Evolutionary conservation across 2,888 invertebrate species (phyloP).

Genomic region (Drosophila fulvimacula): DNA sequence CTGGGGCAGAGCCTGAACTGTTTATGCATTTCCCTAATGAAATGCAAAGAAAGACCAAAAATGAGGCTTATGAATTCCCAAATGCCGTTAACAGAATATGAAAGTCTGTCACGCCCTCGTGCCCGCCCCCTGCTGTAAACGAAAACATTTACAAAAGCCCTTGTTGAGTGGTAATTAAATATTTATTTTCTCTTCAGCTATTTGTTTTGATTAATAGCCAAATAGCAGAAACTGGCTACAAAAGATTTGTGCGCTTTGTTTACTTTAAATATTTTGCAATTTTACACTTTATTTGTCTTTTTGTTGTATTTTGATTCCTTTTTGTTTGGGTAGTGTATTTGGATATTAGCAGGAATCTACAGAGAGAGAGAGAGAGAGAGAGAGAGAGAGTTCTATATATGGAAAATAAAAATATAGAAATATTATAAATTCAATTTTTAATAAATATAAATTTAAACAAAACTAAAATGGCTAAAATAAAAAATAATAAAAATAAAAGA

Average conservation of each 20-base stretch:
- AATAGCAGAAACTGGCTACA: conserved; percentile 6
- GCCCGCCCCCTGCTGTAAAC: conserved; percentile 11
- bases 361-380: background rate
- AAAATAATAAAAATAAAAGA: too few relatives aligned
- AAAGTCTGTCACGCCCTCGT: conserved; percentile 9
- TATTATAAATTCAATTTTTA: background rate
- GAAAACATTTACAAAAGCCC: conserved; percentile 53
- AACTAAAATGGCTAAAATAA: too few relatives aligned
- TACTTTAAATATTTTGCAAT: conserved; percentile 48
- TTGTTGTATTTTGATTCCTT: background rate
- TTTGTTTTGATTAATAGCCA: conserved; percentile 70
- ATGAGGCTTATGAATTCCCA: conserved; percentile 32
- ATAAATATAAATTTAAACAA: background rate
- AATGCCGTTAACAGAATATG: conserved; percentile 33
- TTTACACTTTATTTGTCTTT: conserved; percentile 41
- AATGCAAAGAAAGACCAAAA: conserved; percentile 62
- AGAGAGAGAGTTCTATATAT: background rate
- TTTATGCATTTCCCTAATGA: conserved; percentile 70
- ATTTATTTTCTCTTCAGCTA: conserved; percentile 63
- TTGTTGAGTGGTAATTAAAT: conserved; percentile 69
- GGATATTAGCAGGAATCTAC: too few relatives aligned
- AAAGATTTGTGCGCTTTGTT: conserved; percentile 26
- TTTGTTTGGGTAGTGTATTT: background rate
- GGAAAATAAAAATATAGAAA: background rate
- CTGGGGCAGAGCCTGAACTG: conserved; percentile 19